A percentile compares a stretch with the other conserved stretches of the same genome.
Evolutionary conservation across 2,797 vertebrate species (phyloP).

Genomic region (Fundulus diaphanus): DNA sequence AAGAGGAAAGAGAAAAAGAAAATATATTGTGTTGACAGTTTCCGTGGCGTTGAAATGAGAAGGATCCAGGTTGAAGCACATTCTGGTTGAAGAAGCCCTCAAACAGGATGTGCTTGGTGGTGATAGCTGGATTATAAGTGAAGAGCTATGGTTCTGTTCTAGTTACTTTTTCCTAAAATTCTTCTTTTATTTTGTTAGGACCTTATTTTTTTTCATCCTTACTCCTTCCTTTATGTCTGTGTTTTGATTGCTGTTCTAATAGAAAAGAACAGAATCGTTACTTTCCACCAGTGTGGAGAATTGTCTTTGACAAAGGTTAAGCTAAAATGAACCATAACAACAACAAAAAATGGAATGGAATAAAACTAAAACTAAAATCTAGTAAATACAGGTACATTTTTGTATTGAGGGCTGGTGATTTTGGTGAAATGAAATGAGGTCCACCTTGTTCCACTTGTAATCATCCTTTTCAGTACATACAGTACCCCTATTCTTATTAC

Average conservation of each 20-base stretch:
- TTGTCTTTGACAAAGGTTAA: not conserved
- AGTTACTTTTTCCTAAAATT: not conserved
- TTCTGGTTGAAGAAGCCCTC: conserved; percentile 32
- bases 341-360: not conserved
- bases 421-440: too few relatives aligned
- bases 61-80: too few relatives aligned
- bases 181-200: not conserved
- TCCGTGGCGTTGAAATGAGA: conserved; percentile 18
- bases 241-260: not conserved
- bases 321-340: not conserved
- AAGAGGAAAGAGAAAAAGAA: not conserved
- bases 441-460: too few relatives aligned
- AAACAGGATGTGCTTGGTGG: conserved; percentile 12
- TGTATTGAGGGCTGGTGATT: too few relatives aligned
- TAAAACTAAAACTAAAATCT: not conserved
- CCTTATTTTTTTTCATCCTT: not conserved
- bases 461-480: too few relatives aligned
- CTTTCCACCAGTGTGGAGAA: not conserved
- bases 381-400: too few relatives aligned
- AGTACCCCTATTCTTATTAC: not conserved
- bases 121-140: conserved; percentile 9
- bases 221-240: not conserved
- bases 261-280: not conserved
- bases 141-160: not conserved
- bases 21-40: conserved; percentile 35